phyloP scores from a whole-genome alignment of 2,797 vertebrate genomes.

The Enteromius paludinosus region DNA sequence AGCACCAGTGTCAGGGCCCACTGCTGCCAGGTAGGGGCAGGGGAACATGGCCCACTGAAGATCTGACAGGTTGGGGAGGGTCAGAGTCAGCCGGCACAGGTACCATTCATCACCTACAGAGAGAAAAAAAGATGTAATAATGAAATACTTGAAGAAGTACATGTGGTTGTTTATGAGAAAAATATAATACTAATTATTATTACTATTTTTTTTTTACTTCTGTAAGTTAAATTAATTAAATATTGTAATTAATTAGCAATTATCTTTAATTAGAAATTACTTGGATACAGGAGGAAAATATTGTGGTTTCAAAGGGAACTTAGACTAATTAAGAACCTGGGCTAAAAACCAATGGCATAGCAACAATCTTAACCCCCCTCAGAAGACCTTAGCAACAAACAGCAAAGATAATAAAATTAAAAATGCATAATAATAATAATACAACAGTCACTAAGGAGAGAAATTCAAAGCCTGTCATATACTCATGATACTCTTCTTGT shows the following conservation, averaged over 20 bases:
- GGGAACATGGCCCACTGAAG: conserved; percentile 89
- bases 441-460: background rate
- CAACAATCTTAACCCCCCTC: background rate
- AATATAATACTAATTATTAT: background rate
- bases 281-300: background rate
- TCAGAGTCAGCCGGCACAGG: conserved; percentile 82
- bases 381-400: background rate
- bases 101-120: conserved; percentile 85
- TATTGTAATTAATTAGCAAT: background rate
- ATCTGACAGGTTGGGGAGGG: conserved; percentile 76
- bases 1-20: conserved; percentile 78
- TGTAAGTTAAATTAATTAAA: background rate
- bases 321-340: background rate
- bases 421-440: background rate
- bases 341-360: background rate
- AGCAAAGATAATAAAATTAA: background rate
- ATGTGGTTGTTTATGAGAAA: background rate
- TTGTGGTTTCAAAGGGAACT: background rate
- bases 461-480: conserved; percentile 1
- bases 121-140: background rate
- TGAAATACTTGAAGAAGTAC: background rate
- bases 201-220: background rate
- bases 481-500: background rate
- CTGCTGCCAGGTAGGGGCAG: conserved; percentile 80
- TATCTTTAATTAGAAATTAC: background rate